Percentiles rank a stretch among this genome's conserved stretches.
Evolutionary conservation across 2,113 vertebrate species (phyloP).

Genomic region (Lophotis ruficrista): DNA sequence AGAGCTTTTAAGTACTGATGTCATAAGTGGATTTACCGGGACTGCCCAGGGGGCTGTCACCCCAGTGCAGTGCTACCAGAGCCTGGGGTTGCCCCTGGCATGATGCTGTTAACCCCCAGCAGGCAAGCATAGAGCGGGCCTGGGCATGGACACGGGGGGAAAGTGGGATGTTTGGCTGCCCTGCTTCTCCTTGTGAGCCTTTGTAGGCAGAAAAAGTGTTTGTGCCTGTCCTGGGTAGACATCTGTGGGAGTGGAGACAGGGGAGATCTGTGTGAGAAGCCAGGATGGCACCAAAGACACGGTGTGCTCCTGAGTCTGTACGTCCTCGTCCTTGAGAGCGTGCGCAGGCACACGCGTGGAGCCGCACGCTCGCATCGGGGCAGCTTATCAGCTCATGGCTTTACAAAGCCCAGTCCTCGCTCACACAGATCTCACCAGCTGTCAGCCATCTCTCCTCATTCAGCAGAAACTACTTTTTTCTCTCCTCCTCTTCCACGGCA

Average conservation of each 20-base stretch:
- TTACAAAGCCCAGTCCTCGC: not conserved
- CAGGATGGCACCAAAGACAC: not conserved
- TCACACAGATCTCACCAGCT: not conserved
- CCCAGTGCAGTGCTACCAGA: not conserved
- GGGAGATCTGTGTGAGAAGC: not conserved
- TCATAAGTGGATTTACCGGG: not conserved
- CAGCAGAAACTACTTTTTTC: not conserved
- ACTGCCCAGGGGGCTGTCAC: not conserved
- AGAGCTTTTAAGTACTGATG: not conserved
- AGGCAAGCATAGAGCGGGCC: not conserved
- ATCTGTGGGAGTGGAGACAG: not conserved
- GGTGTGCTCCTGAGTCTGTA: not conserved
- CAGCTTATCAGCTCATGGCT: not conserved
- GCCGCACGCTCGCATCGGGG: accelerated
- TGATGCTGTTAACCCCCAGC: not conserved
- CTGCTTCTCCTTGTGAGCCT: not conserved
- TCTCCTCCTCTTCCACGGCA: not conserved
- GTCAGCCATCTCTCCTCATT: not conserved
- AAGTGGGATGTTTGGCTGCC: not conserved
- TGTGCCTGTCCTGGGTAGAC: not conserved
- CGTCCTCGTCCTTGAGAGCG: not conserved
- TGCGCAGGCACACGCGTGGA: accelerated
- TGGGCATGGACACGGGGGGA: accelerated
- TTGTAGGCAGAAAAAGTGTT: not conserved
- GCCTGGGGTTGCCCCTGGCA: not conserved